Percentiles rank a stretch among this genome's conserved stretches.
Evolutionary conservation across 1,140 invertebrate species (phyloP).

Genomic region (Cheumatopsyche charites): DNA sequence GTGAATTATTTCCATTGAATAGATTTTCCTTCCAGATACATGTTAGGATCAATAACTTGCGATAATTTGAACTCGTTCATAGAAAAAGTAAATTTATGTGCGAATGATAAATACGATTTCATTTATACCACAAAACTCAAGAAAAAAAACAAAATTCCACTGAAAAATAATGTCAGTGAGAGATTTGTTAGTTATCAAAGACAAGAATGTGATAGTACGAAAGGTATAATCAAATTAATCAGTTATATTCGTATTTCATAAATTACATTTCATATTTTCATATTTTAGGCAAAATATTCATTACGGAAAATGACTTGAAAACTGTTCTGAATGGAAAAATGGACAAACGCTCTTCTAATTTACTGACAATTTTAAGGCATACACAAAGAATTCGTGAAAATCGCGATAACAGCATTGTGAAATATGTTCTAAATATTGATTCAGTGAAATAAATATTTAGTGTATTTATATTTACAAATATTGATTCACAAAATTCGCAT

Average conservation of each 20-base stretch:
- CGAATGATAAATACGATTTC: slow-evolving; percentile 44
- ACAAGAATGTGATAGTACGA: slow-evolving; percentile 38
- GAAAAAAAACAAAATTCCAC: not conserved
- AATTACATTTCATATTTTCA: not conserved
- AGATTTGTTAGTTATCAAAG: slow-evolving; percentile 30
- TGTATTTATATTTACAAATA: too few relatives aligned
- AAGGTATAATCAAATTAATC: slow-evolving; percentile 34
- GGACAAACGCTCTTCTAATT: slow-evolving; percentile 42
- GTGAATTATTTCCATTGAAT: too few relatives aligned
- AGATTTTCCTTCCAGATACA: slow-evolving; percentile 37
- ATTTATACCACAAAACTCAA: not conserved
- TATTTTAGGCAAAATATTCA: slow-evolving; percentile 43
- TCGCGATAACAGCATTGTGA: slow-evolving; percentile 31
- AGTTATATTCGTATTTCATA: not conserved
- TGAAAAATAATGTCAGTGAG: slow-evolving; percentile 39
- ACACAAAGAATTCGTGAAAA: slow-evolving; percentile 36
- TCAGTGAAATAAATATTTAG: not conserved
- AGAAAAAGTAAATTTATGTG: slow-evolving; percentile 42
- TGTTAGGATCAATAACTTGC: slow-evolving; percentile 42
- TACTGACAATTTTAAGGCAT: slow-evolving; percentile 45
- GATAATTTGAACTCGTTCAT: slow-evolving; percentile 44
- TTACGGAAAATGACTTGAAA: slow-evolving; percentile 46
- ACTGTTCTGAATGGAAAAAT: slow-evolving; percentile 42
- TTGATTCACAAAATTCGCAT: too few relatives aligned
- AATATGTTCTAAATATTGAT: slow-evolving; percentile 30